Conservation (phyloP, 2,888 invertebrate species). For the Pseudococcus longispinus region DNA sequence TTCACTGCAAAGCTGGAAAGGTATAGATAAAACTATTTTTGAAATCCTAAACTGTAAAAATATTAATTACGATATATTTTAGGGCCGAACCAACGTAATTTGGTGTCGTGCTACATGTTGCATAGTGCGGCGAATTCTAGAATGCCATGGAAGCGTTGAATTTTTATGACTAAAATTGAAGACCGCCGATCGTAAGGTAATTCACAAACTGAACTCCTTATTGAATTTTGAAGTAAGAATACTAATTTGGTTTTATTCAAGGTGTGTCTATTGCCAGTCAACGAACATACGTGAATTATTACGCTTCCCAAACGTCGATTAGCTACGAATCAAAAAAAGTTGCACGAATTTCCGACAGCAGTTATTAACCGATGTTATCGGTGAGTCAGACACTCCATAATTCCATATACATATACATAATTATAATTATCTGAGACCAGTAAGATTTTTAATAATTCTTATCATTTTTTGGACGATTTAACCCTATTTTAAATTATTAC, state of each 20-base stretch:
- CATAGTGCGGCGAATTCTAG: conserved; percentile 78
- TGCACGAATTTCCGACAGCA: conserved; percentile 66
- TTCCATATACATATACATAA: too few species aligned
- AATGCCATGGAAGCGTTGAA: conserved; percentile 87
- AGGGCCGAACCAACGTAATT: conserved; percentile 81
- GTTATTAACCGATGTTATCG: conserved; percentile 72
- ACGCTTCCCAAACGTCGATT: conserved; percentile 71
- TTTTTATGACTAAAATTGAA: conserved; percentile 87
- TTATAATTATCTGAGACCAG: too few species aligned
- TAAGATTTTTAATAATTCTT: too few species aligned
- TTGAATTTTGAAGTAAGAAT: background rate
- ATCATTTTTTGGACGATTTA: too few species aligned
- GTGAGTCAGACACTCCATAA: too few species aligned
- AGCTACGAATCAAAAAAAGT: conserved; percentile 68
- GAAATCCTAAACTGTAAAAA: background rate
- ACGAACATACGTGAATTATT: conserved; percentile 96
- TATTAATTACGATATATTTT: conserved; percentile 57
- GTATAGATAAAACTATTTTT: conserved; percentile 64
- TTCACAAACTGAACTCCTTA: background rate
- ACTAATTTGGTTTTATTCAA: conserved; percentile 61
- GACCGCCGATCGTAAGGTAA: conserved; percentile 88
- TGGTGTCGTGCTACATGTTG: conserved; percentile 97
- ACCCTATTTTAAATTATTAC: too few species aligned
- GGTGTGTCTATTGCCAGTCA: conserved; percentile 98
- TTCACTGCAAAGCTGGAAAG: conserved; percentile 99